Conservation (phyloP, 2,888 invertebrate genomes). For the Geophilus truncorum region DNA sequence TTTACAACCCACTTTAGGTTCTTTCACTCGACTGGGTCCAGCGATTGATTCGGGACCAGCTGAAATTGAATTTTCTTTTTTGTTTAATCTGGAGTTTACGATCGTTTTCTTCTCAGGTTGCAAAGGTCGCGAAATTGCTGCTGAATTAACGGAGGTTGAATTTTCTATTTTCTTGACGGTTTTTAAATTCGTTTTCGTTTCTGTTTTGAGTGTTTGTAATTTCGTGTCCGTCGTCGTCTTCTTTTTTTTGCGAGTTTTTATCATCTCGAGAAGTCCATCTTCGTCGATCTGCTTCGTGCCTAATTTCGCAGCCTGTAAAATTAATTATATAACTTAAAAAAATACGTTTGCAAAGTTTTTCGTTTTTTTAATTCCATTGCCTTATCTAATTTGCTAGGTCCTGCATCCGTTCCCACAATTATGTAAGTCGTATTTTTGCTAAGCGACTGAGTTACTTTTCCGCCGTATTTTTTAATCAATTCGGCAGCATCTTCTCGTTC, state of each 20-base stretch:
- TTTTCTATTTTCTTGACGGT: not conserved
- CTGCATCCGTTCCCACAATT: constrained; percentile 78
- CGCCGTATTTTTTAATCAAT: constrained; percentile 73
- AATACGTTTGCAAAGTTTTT: not conserved
- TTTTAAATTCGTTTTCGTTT: not conserved
- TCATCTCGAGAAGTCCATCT: constrained; percentile 74
- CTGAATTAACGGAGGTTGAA: not conserved
- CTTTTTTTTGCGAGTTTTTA: constrained; percentile 1
- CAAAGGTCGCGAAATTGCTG: no score
- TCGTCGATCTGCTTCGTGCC: constrained; percentile 71
- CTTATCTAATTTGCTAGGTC: constrained; percentile 75
- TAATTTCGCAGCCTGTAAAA: constrained; percentile 49
- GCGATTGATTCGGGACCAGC: no score
- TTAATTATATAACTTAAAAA: not conserved
- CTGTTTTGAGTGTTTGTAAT: not conserved
- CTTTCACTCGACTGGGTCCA: no score
- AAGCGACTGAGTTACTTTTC: constrained; percentile 65
- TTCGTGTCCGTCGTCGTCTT: no score
- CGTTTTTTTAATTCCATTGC: constrained; percentile 41
- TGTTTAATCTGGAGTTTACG: no score
- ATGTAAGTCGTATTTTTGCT: constrained; percentile 78
- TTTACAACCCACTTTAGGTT: not conserved
- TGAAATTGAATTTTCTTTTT: no score
- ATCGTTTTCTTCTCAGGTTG: no score
- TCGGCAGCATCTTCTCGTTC: constrained; percentile 72